These are phyloP conservation scores for Mungos mungo DNA, from an alignment of 2,113 vertebrate species.

Conservation along the genomic window DNA sequence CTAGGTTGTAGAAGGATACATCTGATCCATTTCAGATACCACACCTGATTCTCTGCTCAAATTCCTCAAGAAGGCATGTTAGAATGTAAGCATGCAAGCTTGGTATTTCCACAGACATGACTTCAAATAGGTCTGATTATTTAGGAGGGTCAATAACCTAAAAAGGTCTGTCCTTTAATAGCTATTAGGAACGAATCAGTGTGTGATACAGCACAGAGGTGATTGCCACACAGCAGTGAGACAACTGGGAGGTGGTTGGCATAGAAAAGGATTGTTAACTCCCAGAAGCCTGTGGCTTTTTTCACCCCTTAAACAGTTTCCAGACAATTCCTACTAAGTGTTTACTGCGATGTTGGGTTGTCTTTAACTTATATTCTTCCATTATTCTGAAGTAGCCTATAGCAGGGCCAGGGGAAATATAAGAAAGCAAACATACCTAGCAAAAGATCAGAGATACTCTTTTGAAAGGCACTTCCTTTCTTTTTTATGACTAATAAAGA, in stretches of 20 bases:
- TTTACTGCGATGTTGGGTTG: neutral
- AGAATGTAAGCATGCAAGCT: neutral
- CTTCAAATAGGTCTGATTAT: neutral
- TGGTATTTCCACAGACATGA: neutral
- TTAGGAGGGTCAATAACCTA: neutral
- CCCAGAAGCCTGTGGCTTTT: neutral
- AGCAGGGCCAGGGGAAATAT: neutral
- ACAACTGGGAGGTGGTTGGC: neutral
- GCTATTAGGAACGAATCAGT: neutral
- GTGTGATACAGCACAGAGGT: neutral
- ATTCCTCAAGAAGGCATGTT: neutral
- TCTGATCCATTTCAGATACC: neutral
- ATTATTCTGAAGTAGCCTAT: neutral
- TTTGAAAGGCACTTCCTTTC: neutral
- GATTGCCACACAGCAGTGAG: neutral
- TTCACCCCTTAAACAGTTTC: neutral
- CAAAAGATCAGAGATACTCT: neutral
- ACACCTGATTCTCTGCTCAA: neutral
- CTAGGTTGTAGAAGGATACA: neutral
- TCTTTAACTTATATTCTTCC: neutral
- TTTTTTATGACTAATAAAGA: slow-evolving; percentile 11
- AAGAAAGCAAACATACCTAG: neutral
- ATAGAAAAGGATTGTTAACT: neutral
- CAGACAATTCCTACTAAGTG: neutral
- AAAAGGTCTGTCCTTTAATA: neutral